These are phyloP conservation scores for Porites australiensis DNA, from an alignment of 64 coral and sea anemone genomes.

Conservation along the genomic window DNA sequence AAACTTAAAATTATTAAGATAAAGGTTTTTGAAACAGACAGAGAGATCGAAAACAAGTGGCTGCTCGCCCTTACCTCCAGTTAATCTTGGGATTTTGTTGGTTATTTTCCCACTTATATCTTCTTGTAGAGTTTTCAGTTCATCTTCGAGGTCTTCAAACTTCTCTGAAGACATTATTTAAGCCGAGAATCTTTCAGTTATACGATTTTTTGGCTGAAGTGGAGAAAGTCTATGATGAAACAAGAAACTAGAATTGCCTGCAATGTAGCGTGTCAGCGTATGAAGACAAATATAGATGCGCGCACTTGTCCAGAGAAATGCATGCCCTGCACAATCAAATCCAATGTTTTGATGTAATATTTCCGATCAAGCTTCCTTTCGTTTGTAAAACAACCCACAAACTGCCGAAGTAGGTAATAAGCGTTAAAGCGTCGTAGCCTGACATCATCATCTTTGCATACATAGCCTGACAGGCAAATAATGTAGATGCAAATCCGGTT, in stretches of 20 bases:
- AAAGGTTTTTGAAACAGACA: too few relatives aligned
- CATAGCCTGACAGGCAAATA: conserved; percentile 28
- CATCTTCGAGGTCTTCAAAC: conserved; percentile 95
- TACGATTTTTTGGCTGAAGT: not conserved
- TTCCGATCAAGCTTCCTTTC: conserved; percentile 44
- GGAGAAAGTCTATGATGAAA: not conserved
- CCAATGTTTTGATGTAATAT: conserved; percentile 63
- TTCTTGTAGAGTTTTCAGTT: conserved; percentile 81
- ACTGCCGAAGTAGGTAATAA: conserved; percentile 44
- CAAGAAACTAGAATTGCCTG: not conserved
- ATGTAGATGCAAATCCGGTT: conserved; percentile 38
- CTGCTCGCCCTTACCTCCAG: conserved; percentile 61
- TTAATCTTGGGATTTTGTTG: conserved; percentile 79
- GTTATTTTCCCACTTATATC: conserved; percentile 73
- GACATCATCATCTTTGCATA: not conserved
- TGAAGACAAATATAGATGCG: not conserved
- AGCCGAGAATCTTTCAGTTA: not conserved
- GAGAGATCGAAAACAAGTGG: not conserved
- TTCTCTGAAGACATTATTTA: conserved; percentile 89
- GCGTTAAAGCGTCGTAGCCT: not conserved
- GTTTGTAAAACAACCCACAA: conserved; percentile 37
- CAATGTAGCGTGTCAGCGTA: not conserved
- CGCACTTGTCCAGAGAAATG: not conserved
- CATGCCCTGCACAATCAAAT: conserved; percentile 20
- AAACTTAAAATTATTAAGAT: too few relatives aligned